phyloP scores from a whole-genome alignment of 53 echinoderm and acorn worm genomes.

The Zoroaster sp. region DNA sequence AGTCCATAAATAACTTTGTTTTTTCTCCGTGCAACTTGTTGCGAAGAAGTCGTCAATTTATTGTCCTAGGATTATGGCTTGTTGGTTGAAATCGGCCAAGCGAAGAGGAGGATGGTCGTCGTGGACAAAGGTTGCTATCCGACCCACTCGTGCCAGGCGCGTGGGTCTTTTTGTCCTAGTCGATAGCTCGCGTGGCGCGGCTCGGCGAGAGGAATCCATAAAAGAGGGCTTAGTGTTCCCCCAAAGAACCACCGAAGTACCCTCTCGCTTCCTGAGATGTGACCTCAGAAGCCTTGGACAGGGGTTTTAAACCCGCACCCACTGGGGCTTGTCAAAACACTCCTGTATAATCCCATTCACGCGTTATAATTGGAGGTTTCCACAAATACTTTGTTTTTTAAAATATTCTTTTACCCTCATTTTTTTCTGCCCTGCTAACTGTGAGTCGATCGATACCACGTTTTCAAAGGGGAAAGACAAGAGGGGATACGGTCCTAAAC shows the following conservation, averaged over 20 bases:
- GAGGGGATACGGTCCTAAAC: conserved; percentile 45
- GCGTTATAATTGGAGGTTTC: conserved; percentile 45
- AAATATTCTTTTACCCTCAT: not conserved
- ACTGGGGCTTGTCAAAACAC: conserved; percentile 43
- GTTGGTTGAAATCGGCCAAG: conserved; percentile 39
- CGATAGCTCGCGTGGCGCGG: conserved; percentile 40
- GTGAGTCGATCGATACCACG: conserved; percentile 44
- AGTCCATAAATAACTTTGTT: not conserved
- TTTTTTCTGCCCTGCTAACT: not conserved
- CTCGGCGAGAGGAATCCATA: not conserved
- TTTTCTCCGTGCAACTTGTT: conserved; percentile 28
- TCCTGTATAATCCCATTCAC: conserved; percentile 23
- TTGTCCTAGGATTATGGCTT: conserved; percentile 16
- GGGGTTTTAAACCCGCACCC: not conserved
- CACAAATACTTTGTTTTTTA: not conserved
- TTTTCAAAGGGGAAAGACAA: conserved; percentile 39
- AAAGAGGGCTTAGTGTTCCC: conserved; percentile 10
- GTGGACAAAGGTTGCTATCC: conserved; percentile 31
- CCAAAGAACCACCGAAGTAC: conserved; percentile 4
- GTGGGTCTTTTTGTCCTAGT: conserved; percentile 24
- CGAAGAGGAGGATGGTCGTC: conserved; percentile 10
- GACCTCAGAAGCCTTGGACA: not conserved
- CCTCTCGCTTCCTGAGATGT: not conserved
- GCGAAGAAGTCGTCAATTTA: not conserved
- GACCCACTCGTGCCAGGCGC: conserved; percentile 35